Evolutionary conservation across 2,113 vertebrate species (phyloP), one percentile per base, ranked within the genome.

Genomic region (Takifugu flavidus): DNA sequence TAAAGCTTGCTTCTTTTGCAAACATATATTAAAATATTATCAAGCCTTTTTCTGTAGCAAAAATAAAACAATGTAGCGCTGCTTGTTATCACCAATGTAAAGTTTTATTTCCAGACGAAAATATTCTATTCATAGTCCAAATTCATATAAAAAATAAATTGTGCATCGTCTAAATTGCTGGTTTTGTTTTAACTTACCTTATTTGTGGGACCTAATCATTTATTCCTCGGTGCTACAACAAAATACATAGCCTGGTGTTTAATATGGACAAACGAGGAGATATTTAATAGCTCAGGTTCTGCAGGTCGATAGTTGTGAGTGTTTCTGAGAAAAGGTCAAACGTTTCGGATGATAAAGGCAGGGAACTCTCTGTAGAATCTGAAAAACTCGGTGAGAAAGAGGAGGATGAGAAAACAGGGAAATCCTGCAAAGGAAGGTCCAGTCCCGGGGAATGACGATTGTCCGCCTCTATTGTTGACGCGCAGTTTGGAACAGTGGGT

Each of bases 251-350:
- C 31, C 44, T 64, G 47, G 50, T n/a, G 6, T 62, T 25, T 5
- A 53, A 56, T 54, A 31, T 6, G 25, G 5, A 44, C 6, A 43
- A 26, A 10, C 70, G 59, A 43, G 28, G 53, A 61, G 47, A 59
- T 26, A 44, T 62, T 95, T 88, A 98, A 79, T 95, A 96, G 89
- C 93, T 97, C 87, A 98, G 86, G 90, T 95, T 95, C 77, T 96
- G 93, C 79, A 96, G 88, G 88, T 98, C 95, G 83, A 97, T 96
- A 72, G 95, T 96, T 75, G 94, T 95, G 68, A 97, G 92, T 74
- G 95, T 96, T 86, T 98, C 95, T 83, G 95, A 94, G 87, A 98
- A 98, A 88, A 98, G 94, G 85, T 98, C 94, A 90, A 99, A 97
- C 61, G 91, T 94, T 86, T 98, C 94, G 63, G 92, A 86, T 42